phyloP scores from a whole-genome alignment of 2,888 invertebrate species.

The Acanthosepion lycidas region DNA sequence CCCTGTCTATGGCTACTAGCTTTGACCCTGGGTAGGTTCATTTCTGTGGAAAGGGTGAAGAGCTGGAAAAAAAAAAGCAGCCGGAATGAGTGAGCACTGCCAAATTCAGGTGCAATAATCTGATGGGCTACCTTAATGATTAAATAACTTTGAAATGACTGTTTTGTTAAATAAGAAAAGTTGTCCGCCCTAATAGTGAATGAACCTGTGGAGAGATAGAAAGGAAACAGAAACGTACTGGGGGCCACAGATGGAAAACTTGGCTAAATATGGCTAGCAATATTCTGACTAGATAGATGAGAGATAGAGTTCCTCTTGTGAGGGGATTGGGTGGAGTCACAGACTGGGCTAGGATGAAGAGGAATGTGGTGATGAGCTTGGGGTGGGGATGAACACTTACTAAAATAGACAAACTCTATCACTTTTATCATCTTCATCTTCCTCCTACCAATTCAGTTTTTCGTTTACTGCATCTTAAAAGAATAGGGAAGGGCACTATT shows the following conservation, averaged over 20 bases:
- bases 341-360: neutral
- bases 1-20: conserved; percentile 41
- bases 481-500: neutral
- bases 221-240: conserved; percentile 2
- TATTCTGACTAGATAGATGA: conserved; percentile 35
- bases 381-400: neutral
- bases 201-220: neutral
- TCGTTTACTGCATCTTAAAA: neutral
- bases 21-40: conserved; percentile 40
- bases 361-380: conserved; percentile 17
- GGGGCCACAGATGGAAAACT: conserved; percentile 46
- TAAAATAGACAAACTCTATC: neutral
- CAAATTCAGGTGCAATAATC: conserved; percentile 39
- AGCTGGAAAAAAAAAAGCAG: conserved; percentile 35
- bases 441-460: neutral
- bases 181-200: neutral
- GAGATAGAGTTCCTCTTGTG: conserved; percentile 35
- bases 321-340: neutral
- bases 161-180: conserved; percentile 12
- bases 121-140: conserved; percentile 44
- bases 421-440: neutral
- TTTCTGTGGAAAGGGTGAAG: conserved; percentile 46
- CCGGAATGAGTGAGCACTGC: neutral
- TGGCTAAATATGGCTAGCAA: conserved; percentile 48
- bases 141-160: conserved; percentile 46